These are phyloP conservation scores for Eulemur mongoz DNA, from an alignment of 2,797 vertebrate genomes.

Conservation along the genomic window DNA sequence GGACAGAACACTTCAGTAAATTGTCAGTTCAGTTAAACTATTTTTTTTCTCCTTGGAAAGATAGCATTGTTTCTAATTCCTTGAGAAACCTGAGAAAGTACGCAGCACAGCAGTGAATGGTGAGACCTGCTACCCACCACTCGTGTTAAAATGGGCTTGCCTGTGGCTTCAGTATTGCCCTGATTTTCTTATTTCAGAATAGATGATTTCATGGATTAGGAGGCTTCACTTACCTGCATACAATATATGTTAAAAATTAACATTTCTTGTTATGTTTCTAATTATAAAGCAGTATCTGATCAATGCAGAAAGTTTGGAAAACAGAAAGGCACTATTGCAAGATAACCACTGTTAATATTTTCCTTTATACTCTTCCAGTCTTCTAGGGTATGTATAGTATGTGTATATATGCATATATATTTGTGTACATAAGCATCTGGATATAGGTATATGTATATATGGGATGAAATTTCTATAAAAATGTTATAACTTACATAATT, in stretches of 20 bases:
- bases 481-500: not conserved
- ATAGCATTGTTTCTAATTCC: not conserved
- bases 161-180: not conserved
- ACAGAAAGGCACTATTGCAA: not conserved
- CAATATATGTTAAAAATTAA: not conserved
- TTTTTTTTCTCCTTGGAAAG: not conserved
- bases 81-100: not conserved
- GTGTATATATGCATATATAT: not conserved
- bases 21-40: not conserved
- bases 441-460: not conserved
- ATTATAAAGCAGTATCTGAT: not conserved
- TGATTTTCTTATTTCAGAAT: not conserved
- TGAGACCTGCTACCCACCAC: not conserved
- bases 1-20: not conserved
- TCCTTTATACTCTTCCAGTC: not conserved
- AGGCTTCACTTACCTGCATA: not conserved
- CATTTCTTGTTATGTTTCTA: not conserved
- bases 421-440: not conserved
- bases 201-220: not conserved
- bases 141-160: not conserved
- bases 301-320: not conserved
- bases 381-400: not conserved
- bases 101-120: not conserved
- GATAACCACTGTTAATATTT: not conserved
- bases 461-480: not conserved